A percentile compares a stretch with the other conserved stretches of the same genome.
These are phyloP conservation scores for Umimayanthus chanpuru DNA, from an alignment of 92 coral and sea anemone genomes.

Conservation along the genomic window DNA sequence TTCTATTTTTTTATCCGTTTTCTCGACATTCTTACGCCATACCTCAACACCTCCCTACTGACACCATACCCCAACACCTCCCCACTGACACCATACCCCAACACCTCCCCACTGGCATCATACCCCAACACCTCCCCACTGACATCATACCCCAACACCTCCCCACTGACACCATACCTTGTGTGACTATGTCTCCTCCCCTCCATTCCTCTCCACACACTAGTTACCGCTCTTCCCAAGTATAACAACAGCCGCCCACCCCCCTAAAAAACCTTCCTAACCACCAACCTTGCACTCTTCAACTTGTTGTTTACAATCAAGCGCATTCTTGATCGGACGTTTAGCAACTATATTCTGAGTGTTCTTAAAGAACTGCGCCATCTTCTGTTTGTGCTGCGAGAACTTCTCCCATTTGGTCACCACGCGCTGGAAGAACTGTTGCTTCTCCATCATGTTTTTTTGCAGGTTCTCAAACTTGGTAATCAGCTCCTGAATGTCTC, in stretches of 20 bases:
- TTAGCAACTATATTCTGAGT: constrained; percentile 80
- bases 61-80: no score
- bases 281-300: constrained; percentile 78
- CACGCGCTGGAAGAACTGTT: constrained; percentile 82
- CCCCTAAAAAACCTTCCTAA: neutral
- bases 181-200: neutral
- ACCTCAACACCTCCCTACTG: no score
- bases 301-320: constrained; percentile 86
- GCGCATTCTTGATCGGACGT: constrained; percentile 72
- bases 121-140: no score
- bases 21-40: no score
- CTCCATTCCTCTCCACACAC: neutral
- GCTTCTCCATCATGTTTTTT: constrained; percentile 78
- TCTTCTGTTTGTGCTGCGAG: constrained; percentile 82
- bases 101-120: neutral
- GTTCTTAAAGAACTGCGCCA: constrained; percentile 86
- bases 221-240: neutral
- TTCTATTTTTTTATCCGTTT: no score
- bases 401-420: constrained; percentile 86
- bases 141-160: neutral
- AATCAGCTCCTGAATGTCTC: constrained; percentile 79
- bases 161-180: neutral
- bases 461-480: constrained; percentile 85
- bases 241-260: neutral
- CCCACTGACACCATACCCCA: no score